Evolutionary conservation across 2,113 vertebrate species (phyloP).

Genomic region (Camelus dromedarius): DNA sequence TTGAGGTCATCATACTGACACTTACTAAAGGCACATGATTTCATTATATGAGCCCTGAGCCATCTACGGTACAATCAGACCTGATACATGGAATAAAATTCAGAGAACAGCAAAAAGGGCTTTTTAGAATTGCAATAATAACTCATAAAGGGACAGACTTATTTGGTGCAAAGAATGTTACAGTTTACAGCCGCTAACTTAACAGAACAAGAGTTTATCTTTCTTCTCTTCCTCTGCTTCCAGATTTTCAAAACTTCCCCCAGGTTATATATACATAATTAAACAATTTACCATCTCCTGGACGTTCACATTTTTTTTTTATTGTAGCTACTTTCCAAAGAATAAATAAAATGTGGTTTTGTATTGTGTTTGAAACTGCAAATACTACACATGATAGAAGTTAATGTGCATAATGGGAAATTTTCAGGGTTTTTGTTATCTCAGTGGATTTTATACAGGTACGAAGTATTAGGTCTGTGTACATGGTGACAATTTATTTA

Average conservation of each 20-base stretch:
- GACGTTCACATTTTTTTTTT: neutral
- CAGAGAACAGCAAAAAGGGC: neutral
- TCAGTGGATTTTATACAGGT: conserved; percentile 33
- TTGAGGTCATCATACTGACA: neutral
- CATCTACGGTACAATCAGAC: neutral
- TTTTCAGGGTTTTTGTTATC: neutral
- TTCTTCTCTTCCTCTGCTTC: neutral
- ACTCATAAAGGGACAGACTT: neutral
- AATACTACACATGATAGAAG: conserved; percentile 13
- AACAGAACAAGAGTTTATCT: neutral
- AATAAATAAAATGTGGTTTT: neutral
- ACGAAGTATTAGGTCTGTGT: conserved; percentile 9
- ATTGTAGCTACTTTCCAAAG: neutral
- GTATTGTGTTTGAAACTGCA: neutral
- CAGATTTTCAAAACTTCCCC: neutral
- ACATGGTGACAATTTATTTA: neutral
- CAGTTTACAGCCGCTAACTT: neutral
- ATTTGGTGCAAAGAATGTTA: neutral
- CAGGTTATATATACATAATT: neutral
- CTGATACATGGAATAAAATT: neutral
- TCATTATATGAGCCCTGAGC: neutral
- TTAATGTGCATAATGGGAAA: neutral
- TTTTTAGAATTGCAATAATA: neutral
- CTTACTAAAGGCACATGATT: neutral
- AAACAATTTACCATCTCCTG: neutral